Evolutionary conservation across 92 coral and sea anemone genomes (phyloP).

Genomic region (Anthopleura xanthogrammica): DNA sequence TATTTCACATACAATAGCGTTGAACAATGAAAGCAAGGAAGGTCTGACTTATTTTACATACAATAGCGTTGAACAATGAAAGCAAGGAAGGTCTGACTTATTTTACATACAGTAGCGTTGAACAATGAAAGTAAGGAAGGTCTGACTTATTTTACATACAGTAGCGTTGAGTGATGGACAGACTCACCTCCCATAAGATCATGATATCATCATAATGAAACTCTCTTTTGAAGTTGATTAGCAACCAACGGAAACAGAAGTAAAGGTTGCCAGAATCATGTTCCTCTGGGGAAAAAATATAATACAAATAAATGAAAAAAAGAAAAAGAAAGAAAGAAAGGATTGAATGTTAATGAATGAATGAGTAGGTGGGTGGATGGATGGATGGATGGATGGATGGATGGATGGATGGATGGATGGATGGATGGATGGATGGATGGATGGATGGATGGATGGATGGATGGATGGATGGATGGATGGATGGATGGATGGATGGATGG

Average conservation of each 20-base stretch:
- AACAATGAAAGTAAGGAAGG: not conserved
- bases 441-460: no score
- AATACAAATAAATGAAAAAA: not conserved
- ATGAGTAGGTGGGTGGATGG: no score
- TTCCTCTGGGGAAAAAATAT: conserved; percentile 56
- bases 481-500: no score
- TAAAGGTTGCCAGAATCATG: conserved; percentile 97
- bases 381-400: no score
- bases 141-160: not conserved
- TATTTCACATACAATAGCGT: not conserved
- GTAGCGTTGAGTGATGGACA: not conserved
- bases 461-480: no score
- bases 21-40: no score
- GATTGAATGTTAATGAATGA: no score
- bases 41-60: no score
- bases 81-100: not conserved
- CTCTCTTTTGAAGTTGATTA: conserved; percentile 90
- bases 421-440: no score
- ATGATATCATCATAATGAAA: conserved; percentile 87
- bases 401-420: no score
- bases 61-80: not conserved
- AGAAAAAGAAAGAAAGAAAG: not conserved
- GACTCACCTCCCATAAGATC: conserved; percentile 93
- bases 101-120: no score
- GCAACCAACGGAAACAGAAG: conserved; percentile 97